These are phyloP conservation scores for Nephrotoma flavescens DNA, from an alignment of 2,888 invertebrate species.

Conservation along the genomic window DNA sequence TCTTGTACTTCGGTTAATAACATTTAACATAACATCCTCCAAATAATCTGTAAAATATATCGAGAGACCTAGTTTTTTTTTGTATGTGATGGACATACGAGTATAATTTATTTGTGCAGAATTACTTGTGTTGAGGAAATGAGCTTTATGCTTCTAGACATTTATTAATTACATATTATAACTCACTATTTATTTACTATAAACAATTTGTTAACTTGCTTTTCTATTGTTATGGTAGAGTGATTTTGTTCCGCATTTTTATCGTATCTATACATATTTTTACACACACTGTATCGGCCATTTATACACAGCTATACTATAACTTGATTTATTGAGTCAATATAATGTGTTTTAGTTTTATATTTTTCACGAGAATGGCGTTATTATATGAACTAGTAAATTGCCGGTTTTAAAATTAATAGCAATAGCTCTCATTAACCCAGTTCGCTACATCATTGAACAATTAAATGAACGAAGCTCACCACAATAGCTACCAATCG, in stretches of 20 bases:
- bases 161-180: neutral
- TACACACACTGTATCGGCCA: no score
- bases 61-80: neutral
- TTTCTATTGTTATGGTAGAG: neutral
- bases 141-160: neutral
- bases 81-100: neutral
- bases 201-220: neutral
- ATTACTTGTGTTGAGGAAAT: neutral
- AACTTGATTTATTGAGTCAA: no score
- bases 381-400: no score
- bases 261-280: neutral
- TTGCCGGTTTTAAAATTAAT: no score
- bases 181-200: neutral
- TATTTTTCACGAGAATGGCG: no score
- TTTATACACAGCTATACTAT: no score
- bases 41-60: neutral
- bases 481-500: no score
- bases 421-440: no score
- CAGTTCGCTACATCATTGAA: no score
- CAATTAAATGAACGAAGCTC: no score
- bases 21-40: no score
- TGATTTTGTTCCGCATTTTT: neutral
- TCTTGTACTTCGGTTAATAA: neutral
- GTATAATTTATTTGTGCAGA: neutral
- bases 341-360: no score